A percentile compares a stretch with the other conserved stretches of the same genome.
phyloP scores from a whole-genome alignment of 1,140 invertebrate species.

The Drosophila gunungcola region DNA sequence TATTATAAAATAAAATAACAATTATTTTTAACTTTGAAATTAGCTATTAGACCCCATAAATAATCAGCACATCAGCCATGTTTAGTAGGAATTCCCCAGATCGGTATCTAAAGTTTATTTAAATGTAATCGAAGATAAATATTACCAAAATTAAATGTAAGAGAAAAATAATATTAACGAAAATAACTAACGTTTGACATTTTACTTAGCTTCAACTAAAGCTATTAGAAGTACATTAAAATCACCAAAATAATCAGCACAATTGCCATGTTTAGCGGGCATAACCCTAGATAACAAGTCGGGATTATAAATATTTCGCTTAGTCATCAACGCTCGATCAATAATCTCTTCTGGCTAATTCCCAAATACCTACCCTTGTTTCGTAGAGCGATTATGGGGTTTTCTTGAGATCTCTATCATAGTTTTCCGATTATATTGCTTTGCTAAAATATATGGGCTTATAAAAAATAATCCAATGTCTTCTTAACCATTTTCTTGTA shows the following conservation, averaged over 20 bases:
- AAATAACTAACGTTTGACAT: too few relatives aligned
- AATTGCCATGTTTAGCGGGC: neutral
- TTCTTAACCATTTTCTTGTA: neutral
- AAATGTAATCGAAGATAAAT: too few relatives aligned
- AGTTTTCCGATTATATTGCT: too few relatives aligned
- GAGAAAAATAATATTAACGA: too few relatives aligned
- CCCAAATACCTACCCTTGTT: neutral
- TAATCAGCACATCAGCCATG: too few relatives aligned
- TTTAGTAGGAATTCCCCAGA: too few relatives aligned
- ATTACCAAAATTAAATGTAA: too few relatives aligned
- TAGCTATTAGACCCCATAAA: too few relatives aligned
- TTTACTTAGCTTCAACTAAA: too few relatives aligned
- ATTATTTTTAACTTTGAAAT: too few relatives aligned
- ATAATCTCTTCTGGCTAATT: neutral
- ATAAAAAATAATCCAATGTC: neutral
- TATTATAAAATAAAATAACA: too few relatives aligned
- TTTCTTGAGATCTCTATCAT: slow-evolving; percentile 12
- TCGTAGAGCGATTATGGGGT: neutral
- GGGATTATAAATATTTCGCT: neutral
- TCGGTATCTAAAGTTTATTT: too few relatives aligned
- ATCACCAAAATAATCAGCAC: neutral
- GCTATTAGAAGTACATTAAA: neutral
- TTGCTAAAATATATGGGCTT: neutral
- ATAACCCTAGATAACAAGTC: slow-evolving; percentile 14
- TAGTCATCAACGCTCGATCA: slow-evolving; percentile 2